These are phyloP conservation scores for Dryobotodes eremita DNA, from an alignment of 2,888 invertebrate genomes.

Conservation along the genomic window DNA sequence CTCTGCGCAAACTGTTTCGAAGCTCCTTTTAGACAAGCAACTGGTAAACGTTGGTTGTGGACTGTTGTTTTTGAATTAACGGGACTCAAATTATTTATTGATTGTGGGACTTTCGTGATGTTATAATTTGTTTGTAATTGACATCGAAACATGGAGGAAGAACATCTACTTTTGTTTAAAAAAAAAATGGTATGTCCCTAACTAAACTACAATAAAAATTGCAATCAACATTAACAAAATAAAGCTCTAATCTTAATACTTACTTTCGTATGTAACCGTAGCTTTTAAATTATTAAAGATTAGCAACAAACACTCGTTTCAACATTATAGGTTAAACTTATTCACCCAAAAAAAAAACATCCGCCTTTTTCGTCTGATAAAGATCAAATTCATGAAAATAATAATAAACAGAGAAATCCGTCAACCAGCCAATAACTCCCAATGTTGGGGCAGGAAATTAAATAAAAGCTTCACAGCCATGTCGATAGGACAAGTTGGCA, in stretches of 20 bases:
- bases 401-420: slow-evolving; percentile 37
- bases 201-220: too few species aligned
- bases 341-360: slow-evolving; percentile 8
- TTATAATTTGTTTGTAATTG: not conserved
- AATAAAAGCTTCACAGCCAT: slow-evolving; percentile 59
- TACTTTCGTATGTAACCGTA: not conserved
- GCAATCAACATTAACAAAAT: not conserved
- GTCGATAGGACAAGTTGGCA: slow-evolving; percentile 62
- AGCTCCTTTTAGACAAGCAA: not conserved
- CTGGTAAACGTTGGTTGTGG: not conserved
- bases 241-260: not conserved
- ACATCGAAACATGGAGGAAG: not conserved
- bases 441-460: slow-evolving; percentile 58
- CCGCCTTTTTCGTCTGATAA: slow-evolving; percentile 2
- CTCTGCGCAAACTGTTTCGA: slow-evolving; percentile 17
- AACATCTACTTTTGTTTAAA: too few species aligned
- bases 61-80: slow-evolving; percentile 3
- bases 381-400: slow-evolving; percentile 35
- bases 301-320: not conserved
- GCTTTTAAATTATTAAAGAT: not conserved
- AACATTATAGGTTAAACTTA: not conserved
- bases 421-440: slow-evolving; percentile 48
- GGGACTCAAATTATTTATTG: not conserved
- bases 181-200: not conserved
- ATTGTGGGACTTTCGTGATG: not conserved